phyloP scores from a whole-genome alignment of 2,888 invertebrate species.

The Lepidocyrtinus sp. region DNA sequence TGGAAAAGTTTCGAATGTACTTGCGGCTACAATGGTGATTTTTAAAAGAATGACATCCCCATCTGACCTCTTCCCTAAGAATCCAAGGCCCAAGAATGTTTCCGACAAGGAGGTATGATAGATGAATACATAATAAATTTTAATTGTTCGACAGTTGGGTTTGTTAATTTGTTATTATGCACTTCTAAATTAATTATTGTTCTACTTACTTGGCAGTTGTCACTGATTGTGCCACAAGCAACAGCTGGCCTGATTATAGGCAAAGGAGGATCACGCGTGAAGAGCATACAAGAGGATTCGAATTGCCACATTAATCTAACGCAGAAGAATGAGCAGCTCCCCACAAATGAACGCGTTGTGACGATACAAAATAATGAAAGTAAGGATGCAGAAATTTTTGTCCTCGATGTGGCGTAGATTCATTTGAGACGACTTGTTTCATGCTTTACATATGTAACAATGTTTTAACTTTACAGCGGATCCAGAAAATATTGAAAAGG shows the following conservation, averaged over 20 bases:
- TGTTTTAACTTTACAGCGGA: slow-evolving; percentile 65
- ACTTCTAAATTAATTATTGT: background rate
- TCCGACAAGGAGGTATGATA: slow-evolving; percentile 68
- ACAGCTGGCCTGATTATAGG: slow-evolving; percentile 70
- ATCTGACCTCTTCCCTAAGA: slow-evolving; percentile 69
- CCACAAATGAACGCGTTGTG: slow-evolving; percentile 69
- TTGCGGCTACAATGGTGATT: slow-evolving; percentile 68
- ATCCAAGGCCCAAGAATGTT: slow-evolving; percentile 68
- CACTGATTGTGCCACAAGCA: slow-evolving; percentile 69
- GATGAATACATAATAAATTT: background rate
- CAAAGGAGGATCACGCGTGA: slow-evolving; percentile 68
- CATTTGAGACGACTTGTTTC: too few relatives aligned
- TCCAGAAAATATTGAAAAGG: slow-evolving; percentile 68
- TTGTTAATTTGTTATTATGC: background rate
- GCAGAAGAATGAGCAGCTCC: slow-evolving; percentile 69
- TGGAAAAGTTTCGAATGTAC: slow-evolving; percentile 67
- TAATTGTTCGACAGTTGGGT: background rate
- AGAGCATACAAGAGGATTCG: slow-evolving; percentile 69
- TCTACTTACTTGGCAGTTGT: slow-evolving; percentile 58
- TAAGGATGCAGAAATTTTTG: too few relatives aligned
- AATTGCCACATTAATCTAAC: slow-evolving; percentile 70
- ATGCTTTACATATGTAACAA: too few relatives aligned
- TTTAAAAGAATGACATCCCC: slow-evolving; percentile 70
- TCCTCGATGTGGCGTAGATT: too few relatives aligned
- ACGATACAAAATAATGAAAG: slow-evolving; percentile 70